Percentiles rank a stretch among this genome's conserved stretches.
Evolutionary conservation across 2,888 invertebrate genomes (phyloP).

Genomic region (Epinotia ramella): DNA sequence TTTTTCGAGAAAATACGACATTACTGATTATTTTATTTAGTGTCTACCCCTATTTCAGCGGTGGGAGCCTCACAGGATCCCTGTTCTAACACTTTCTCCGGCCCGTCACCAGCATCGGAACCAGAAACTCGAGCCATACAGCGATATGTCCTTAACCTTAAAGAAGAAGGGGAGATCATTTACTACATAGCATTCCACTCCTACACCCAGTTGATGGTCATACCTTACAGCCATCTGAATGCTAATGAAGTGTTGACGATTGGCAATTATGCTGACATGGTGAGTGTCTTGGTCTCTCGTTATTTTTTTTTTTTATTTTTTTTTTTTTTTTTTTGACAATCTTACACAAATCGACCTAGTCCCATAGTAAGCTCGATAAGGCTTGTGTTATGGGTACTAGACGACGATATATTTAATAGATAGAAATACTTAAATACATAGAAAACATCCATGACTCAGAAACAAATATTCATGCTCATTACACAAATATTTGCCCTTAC

Average conservation of each 20-base stretch:
- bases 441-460: no score
- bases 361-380: no score
- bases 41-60: conserved; percentile 57
- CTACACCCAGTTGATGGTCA: conserved; percentile 81
- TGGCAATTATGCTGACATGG: conserved; percentile 73
- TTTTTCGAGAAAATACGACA: no score
- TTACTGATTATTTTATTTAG: no score
- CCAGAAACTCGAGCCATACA: conserved; percentile 78
- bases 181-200: conserved; percentile 86
- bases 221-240: conserved; percentile 78
- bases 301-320: no score
- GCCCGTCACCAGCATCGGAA: conserved; percentile 82
- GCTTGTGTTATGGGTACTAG: no score
- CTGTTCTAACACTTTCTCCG: conserved; percentile 83
- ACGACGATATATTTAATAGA: no score
- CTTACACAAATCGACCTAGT: no score
- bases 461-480: no score
- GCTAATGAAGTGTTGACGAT: conserved; percentile 53
- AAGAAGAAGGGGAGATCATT: conserved; percentile 60
- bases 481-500: no score
- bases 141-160: conserved; percentile 63
- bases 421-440: no score
- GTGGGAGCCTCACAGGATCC: conserved; percentile 71
- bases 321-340: no score
- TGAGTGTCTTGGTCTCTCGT: conserved; percentile 51